These are phyloP conservation scores for Ornithoptera priamus DNA, from an alignment of 2,888 invertebrate species.

Conservation along the genomic window DNA sequence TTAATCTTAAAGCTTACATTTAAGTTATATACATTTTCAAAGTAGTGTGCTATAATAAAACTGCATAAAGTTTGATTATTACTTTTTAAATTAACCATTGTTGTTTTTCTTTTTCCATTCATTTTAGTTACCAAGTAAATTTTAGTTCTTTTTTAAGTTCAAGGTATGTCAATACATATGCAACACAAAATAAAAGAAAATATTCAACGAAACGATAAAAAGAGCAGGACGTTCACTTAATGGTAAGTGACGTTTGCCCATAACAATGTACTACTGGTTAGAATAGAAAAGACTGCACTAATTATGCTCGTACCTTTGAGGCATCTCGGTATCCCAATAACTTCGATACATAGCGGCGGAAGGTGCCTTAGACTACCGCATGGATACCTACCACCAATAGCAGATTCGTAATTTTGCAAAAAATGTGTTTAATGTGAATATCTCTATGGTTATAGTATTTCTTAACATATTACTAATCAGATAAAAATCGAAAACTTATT, in stretches of 20 bases:
- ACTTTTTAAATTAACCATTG: not conserved
- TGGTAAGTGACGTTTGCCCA: too few relatives aligned
- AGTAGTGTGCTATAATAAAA: not conserved
- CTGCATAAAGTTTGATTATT: not conserved
- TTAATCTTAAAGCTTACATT: not conserved
- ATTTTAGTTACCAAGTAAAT: not conserved
- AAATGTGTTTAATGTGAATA: slow-evolving; percentile 15
- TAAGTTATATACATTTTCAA: not conserved
- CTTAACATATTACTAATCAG: slow-evolving; percentile 9
- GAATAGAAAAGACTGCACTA: too few relatives aligned
- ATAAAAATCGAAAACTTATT: slow-evolving; percentile 1
- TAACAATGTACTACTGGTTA: too few relatives aligned
- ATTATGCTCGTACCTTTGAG: too few relatives aligned
- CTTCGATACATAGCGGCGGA: too few relatives aligned
- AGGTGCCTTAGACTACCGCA: not conserved
- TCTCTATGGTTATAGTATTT: slow-evolving; percentile 11
- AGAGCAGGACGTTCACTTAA: too few relatives aligned
- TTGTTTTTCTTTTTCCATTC: not conserved
- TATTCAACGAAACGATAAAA: not conserved
- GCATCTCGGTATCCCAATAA: too few relatives aligned
- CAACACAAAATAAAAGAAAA: not conserved
- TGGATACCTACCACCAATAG: not conserved
- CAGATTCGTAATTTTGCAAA: slow-evolving; percentile 16
- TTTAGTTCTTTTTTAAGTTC: not conserved
- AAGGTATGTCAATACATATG: not conserved